Conservation (phyloP, 1,140 invertebrate species). For the Aradophagus sp. region DNA sequence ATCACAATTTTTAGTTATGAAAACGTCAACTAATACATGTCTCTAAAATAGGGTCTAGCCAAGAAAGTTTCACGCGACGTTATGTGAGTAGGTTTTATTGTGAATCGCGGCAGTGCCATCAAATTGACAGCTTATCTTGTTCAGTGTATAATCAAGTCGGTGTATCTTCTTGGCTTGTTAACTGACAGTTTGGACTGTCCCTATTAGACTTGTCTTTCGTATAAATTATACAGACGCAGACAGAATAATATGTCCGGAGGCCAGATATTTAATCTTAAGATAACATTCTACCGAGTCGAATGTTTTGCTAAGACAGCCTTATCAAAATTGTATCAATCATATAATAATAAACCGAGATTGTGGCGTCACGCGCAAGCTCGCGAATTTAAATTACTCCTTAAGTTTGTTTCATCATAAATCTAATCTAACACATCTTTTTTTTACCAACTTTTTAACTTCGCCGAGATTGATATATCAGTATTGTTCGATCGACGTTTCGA, state of each 20-base stretch:
- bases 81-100: constrained; percentile 39
- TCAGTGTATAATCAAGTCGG: constrained; percentile 46
- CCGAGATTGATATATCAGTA: constrained; percentile 30
- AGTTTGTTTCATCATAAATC: constrained; percentile 16
- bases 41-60: constrained; percentile 16
- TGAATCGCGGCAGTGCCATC: constrained; percentile 32
- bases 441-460: constrained; percentile 2
- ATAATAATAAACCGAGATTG: constrained; percentile 48
- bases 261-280: constrained; percentile 54
- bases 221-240: constrained; percentile 50
- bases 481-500: too few relatives aligned
- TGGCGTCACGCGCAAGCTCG: constrained; percentile 25
- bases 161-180: constrained; percentile 45
- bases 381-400: constrained; percentile 45
- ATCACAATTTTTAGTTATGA: too few relatives aligned
- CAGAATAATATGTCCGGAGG: constrained; percentile 52
- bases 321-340: constrained; percentile 53
- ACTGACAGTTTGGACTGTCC: constrained; percentile 53
- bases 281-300: constrained; percentile 32
- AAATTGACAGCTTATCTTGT: constrained; percentile 55
- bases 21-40: constrained; percentile 12
- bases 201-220: constrained; percentile 42
- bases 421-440: too few relatives aligned
- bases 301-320: constrained; percentile 41
- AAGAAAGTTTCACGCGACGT: constrained; percentile 26